Conservation (phyloP, 2,113 vertebrate genomes). For the Crocuta crocuta region DNA sequence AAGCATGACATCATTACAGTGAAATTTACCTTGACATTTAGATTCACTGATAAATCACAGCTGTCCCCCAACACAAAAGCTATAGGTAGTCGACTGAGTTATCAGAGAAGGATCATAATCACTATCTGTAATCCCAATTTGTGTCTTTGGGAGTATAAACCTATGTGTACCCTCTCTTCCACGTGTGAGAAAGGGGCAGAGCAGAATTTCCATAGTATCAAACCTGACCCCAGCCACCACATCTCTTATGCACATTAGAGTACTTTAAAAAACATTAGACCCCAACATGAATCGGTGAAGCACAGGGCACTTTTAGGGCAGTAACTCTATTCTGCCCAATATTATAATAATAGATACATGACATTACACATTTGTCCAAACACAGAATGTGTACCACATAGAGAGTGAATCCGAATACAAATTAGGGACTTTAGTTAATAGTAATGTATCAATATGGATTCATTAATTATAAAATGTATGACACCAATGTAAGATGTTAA, state of each 20-base stretch:
- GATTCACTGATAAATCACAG: background rate
- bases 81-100: background rate
- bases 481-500: background rate
- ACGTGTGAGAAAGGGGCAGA: background rate
- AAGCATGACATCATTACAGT: background rate
- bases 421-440: background rate
- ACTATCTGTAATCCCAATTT: background rate
- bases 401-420: background rate
- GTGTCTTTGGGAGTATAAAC: background rate
- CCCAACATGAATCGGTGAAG: background rate
- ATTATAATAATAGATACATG: background rate
- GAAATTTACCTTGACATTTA: slow-evolving; percentile 41
- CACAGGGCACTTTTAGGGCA: background rate
- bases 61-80: slow-evolving; percentile 8
- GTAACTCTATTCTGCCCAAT: background rate
- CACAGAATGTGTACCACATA: background rate
- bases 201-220: background rate
- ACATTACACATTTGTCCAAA: background rate
- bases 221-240: background rate
- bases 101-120: background rate
- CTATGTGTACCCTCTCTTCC: background rate
- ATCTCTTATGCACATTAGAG: background rate
- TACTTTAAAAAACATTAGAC: background rate
- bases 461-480: background rate
- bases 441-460: background rate